A percentile compares a stretch with the other conserved stretches of the same genome.
These are phyloP conservation scores for Dysidea cf. avara DNA, from an alignment of 37 sponge, comb jelly and placozoan species.

Conservation along the genomic window DNA sequence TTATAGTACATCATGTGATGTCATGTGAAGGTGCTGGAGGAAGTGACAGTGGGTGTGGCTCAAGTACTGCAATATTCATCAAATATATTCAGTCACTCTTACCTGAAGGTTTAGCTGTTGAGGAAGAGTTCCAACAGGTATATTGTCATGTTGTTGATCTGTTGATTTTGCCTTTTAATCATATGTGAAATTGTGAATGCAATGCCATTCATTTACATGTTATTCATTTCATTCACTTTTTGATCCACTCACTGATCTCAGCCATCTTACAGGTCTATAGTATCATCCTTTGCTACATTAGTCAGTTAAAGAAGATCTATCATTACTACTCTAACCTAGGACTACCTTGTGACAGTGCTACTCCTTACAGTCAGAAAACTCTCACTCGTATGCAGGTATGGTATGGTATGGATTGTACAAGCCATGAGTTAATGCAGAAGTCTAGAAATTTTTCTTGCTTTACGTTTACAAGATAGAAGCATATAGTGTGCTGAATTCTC, in stretches of 20 bases:
- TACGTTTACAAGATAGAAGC: background rate
- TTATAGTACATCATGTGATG: background rate
- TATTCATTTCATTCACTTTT: too few species aligned
- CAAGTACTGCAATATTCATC: too few species aligned
- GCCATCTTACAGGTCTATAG: constrained; percentile 82
- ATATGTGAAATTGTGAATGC: too few species aligned
- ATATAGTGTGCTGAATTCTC: too few species aligned
- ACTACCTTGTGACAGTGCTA: background rate
- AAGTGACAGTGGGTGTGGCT: background rate
- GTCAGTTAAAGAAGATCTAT: constrained; percentile 61
- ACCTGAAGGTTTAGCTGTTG: too few species aligned
- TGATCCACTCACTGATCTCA: too few species aligned
- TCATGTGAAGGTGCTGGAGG: background rate
- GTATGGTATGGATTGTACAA: background rate
- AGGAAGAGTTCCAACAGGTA: too few species aligned
- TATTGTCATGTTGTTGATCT: too few species aligned
- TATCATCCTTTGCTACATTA: constrained; percentile 48
- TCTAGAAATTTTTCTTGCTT: background rate
- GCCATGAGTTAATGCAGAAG: background rate
- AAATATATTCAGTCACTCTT: too few species aligned
- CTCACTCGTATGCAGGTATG: constrained; percentile 46
- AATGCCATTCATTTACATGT: too few species aligned
- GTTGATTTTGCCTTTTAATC: too few species aligned
- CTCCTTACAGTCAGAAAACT: constrained; percentile 12
- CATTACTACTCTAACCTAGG: constrained; percentile 63